These are phyloP conservation scores for Clostera curtula DNA, from an alignment of 2,888 invertebrate species.

Conservation along the genomic window DNA sequence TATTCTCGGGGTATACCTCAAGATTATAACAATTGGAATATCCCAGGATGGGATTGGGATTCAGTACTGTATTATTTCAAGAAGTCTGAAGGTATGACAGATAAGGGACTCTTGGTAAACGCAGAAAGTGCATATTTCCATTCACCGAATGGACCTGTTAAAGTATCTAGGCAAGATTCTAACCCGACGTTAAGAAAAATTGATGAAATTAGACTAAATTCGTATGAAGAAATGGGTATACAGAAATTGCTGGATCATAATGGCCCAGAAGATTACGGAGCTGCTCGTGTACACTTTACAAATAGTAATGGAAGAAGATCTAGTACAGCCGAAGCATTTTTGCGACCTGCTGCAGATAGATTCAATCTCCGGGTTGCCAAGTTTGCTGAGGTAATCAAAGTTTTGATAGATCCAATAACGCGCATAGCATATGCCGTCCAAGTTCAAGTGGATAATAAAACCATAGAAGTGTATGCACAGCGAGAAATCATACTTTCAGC, in stretches of 20 bases:
- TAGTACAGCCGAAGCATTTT: slow-evolving; percentile 54
- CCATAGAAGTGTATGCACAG: slow-evolving; percentile 33
- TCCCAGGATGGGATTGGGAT: slow-evolving; percentile 44
- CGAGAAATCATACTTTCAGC: slow-evolving; percentile 55
- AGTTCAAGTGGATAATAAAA: slow-evolving; percentile 23
- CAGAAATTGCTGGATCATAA: slow-evolving; percentile 34
- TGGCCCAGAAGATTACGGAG: slow-evolving; percentile 33
- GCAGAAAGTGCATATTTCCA: slow-evolving; percentile 31
- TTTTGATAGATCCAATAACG: slow-evolving; percentile 39
- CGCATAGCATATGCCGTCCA: slow-evolving; percentile 40
- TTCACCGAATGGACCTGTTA: slow-evolving; percentile 38
- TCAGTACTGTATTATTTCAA: slow-evolving; percentile 38
- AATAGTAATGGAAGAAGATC: slow-evolving; percentile 46
- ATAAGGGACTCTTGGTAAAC: slow-evolving; percentile 25
- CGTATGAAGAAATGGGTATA: slow-evolving; percentile 39
- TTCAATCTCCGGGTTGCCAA: slow-evolving; percentile 47
- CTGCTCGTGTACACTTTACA: slow-evolving; percentile 34
- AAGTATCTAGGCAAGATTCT: slow-evolving; percentile 30
- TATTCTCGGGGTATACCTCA: no score
- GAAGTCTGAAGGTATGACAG: slow-evolving; percentile 43
- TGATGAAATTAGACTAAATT: slow-evolving; percentile 31
- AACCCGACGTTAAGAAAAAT: slow-evolving; percentile 23
- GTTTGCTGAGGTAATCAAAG: slow-evolving; percentile 40
- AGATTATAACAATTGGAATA: slow-evolving; percentile 39
- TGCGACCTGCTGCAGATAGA: slow-evolving; percentile 33